phyloP scores from a whole-genome alignment of 2,797 vertebrate genomes.

The Staurois parvus region DNA sequence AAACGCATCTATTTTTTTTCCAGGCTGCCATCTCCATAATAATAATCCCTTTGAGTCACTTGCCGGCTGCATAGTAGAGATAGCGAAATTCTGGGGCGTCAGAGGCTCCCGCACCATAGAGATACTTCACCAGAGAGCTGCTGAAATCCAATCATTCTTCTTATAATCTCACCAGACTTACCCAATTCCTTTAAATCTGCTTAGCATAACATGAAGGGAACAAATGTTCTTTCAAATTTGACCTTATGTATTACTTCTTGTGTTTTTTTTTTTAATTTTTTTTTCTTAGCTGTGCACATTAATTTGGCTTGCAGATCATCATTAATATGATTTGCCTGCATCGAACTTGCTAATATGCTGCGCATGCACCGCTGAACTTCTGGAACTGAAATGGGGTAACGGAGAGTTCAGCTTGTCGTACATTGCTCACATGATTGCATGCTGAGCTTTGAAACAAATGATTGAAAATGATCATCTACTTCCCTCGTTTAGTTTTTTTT shows the following conservation, averaged over 20 bases:
- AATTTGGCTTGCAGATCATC: constrained; percentile 22
- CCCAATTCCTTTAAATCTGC: constrained; percentile 73
- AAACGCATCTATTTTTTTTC: constrained; percentile 64
- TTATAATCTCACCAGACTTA: constrained; percentile 78
- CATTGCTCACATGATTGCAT: background rate
- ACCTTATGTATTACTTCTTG: constrained; percentile 44
- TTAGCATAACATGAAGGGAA: constrained; percentile 74
- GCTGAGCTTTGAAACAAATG: background rate
- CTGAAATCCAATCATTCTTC: constrained; percentile 74
- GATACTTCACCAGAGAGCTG: constrained; percentile 69
- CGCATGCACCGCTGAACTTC: constrained; percentile 7
- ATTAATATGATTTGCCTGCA: constrained; percentile 50
- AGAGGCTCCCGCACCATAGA: constrained; percentile 67
- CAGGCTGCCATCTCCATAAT: constrained; percentile 65
- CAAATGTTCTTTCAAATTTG: constrained; percentile 52
- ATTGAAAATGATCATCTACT: background rate
- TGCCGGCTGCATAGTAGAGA: constrained; percentile 93
- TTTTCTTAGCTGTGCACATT: constrained; percentile 42
- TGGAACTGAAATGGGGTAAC: constrained; percentile 41
- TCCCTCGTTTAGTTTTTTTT: background rate
- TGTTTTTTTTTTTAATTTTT: background rate
- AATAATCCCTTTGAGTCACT: constrained; percentile 94
- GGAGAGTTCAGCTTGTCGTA: constrained; percentile 46
- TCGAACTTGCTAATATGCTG: constrained; percentile 29
- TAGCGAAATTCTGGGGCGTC: constrained; percentile 82